phyloP scores from a whole-genome alignment of 92 coral and sea anemone genomes.

The Palythoa heliodiscus region DNA sequence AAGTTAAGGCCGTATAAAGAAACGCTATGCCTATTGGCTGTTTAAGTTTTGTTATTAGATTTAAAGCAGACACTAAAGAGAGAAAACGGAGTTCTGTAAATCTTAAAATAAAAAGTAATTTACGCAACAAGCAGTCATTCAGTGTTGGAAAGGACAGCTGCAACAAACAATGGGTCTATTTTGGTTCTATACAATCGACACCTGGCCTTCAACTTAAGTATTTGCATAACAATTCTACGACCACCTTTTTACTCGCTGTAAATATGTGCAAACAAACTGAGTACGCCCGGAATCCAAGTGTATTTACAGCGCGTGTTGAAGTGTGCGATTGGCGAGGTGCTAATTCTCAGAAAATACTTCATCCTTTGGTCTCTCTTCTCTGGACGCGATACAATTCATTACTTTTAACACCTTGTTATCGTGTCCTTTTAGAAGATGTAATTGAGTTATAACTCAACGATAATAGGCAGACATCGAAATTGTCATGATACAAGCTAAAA shows the following conservation, averaged over 20 bases:
- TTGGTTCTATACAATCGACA: conserved; percentile 80
- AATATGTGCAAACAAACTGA: conserved; percentile 51
- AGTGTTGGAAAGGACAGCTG: conserved; percentile 76
- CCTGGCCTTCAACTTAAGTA: conserved; percentile 68
- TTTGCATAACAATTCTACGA: conserved; percentile 77
- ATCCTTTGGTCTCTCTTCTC: too few relatives aligned
- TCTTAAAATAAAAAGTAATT: conserved; percentile 61
- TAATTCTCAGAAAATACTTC: not conserved
- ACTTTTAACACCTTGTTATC: conserved; percentile 11
- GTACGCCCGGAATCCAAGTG: conserved; percentile 69
- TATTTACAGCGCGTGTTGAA: conserved; percentile 56
- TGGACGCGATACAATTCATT: not conserved
- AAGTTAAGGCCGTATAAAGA: conserved; percentile 9
- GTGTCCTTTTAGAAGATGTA: not conserved
- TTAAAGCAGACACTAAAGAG: not conserved
- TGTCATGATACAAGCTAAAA: not conserved
- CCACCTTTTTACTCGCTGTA: conserved; percentile 58
- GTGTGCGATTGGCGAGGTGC: conserved; percentile 25
- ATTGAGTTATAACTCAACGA: conserved; percentile 1
- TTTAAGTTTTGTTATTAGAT: conserved; percentile 45
- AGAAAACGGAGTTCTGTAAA: conserved; percentile 54
- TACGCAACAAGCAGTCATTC: conserved; percentile 78
- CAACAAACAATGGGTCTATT: conserved; percentile 80
- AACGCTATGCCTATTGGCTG: conserved; percentile 18
- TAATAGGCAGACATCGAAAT: not conserved